Evolutionary conservation across 2,888 invertebrate genomes (phyloP).

Genomic region (Pinctada fucata): DNA sequence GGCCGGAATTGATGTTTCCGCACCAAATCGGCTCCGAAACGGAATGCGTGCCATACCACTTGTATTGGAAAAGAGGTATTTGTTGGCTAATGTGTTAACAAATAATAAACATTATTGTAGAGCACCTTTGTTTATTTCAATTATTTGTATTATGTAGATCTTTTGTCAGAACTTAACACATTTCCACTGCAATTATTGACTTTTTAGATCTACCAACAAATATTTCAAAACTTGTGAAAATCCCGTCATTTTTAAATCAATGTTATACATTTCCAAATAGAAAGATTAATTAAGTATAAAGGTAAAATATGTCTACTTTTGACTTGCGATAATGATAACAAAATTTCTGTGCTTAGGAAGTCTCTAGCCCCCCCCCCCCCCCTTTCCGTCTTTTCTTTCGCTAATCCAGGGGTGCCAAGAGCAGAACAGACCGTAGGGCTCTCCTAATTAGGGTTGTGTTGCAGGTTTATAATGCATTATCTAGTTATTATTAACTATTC

Average conservation of each 20-base stretch:
- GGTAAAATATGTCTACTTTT: no score
- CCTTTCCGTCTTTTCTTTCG: no score
- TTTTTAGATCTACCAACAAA: neutral
- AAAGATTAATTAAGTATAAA: no score
- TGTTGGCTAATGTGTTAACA: neutral
- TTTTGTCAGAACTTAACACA: neutral
- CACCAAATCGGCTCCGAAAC: neutral
- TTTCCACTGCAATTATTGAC: neutral
- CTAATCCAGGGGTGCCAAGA: no score
- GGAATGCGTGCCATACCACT: neutral
- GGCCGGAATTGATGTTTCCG: neutral
- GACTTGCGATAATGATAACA: no score
- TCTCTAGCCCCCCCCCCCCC: no score
- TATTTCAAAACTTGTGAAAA: slow-evolving; percentile 2
- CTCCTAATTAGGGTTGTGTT: no score
- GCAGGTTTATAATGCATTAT: no score
- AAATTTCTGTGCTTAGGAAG: no score
- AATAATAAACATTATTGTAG: neutral
- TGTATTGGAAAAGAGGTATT: neutral
- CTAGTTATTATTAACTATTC: no score
- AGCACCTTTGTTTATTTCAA: neutral
- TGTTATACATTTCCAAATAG: no score
- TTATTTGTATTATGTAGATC: neutral
- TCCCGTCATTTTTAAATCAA: neutral
- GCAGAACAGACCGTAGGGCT: no score